A percentile compares a stretch with the other conserved stretches of the same genome.
Conservation (phyloP, 2,797 vertebrate genomes). For the Hirundo rustica region DNA sequence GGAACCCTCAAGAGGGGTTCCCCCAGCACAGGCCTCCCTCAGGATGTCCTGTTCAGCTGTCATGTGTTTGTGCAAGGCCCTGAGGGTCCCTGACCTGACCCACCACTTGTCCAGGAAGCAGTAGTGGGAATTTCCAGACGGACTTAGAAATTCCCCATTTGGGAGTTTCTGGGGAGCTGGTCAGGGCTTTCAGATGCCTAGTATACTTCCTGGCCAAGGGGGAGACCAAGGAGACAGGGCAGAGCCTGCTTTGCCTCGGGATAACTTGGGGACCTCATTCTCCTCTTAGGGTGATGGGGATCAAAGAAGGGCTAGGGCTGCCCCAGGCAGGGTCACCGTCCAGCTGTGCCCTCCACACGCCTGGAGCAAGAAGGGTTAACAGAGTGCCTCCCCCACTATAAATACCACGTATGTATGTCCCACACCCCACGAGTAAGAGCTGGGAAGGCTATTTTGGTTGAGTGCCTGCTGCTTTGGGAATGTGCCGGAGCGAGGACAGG, state of each 20-base stretch:
- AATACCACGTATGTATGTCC: conserved; percentile 51
- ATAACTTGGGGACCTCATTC: background rate
- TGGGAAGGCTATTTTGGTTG: conserved; percentile 61
- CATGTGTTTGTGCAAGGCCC: background rate
- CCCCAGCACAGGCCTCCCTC: background rate
- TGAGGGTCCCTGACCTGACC: background rate
- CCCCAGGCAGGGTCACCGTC: fast-evolving
- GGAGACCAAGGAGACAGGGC: background rate
- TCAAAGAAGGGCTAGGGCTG: background rate
- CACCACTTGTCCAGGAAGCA: fast-evolving
- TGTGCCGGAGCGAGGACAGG: background rate
- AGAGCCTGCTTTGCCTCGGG: background rate
- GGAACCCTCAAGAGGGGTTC: fast-evolving
- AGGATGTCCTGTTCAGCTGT: background rate
- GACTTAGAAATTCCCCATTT: background rate
- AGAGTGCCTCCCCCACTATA: conserved; percentile 19
- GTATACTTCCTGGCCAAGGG: background rate
- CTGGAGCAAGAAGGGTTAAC: conserved; percentile 34
- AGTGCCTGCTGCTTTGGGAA: conserved; percentile 62
- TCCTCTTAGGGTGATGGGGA: background rate
- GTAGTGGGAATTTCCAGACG: background rate
- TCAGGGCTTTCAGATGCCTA: background rate
- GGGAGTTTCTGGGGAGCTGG: background rate
- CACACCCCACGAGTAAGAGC: conserved; percentile 11
- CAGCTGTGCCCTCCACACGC: background rate